A percentile compares a stretch with the other conserved stretches of the same genome.
Evolutionary conservation across 2,113 vertebrate species (phyloP).

Genomic region (Oreochromis tanganicae): DNA sequence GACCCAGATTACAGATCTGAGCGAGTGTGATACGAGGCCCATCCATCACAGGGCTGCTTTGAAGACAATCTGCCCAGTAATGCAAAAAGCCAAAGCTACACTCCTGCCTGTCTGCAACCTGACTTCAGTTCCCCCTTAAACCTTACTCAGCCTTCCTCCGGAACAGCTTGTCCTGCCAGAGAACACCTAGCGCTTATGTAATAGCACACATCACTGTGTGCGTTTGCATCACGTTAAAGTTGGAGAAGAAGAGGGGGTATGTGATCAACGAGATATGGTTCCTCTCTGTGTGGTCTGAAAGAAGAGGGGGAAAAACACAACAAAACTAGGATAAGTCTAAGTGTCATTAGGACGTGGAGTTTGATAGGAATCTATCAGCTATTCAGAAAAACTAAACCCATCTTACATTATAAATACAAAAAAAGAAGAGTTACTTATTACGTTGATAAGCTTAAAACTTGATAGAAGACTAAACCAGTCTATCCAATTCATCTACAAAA

Average conservation of each 20-base stretch:
- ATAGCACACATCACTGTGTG: background rate
- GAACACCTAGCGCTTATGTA: conserved; percentile 48
- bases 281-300: background rate
- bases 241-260: background rate
- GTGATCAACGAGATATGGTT: background rate
- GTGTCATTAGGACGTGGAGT: background rate
- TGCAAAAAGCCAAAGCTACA: background rate
- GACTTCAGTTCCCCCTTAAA: background rate
- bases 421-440: background rate
- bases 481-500: background rate
- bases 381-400: background rate
- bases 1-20: conserved; percentile 17
- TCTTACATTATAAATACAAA: background rate
- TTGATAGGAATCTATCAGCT: background rate
- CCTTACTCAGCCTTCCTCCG: background rate
- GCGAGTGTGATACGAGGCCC: background rate
- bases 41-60: background rate
- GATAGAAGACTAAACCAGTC: background rate
- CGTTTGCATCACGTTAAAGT: background rate
- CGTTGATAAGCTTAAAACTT: background rate
- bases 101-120: background rate
- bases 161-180: conserved; percentile 52
- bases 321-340: too few relatives aligned
- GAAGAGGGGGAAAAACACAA: background rate
- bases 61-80: background rate